These are phyloP conservation scores for Alouatta palliata DNA, from an alignment of 2,113 vertebrate genomes.

Conservation along the genomic window DNA sequence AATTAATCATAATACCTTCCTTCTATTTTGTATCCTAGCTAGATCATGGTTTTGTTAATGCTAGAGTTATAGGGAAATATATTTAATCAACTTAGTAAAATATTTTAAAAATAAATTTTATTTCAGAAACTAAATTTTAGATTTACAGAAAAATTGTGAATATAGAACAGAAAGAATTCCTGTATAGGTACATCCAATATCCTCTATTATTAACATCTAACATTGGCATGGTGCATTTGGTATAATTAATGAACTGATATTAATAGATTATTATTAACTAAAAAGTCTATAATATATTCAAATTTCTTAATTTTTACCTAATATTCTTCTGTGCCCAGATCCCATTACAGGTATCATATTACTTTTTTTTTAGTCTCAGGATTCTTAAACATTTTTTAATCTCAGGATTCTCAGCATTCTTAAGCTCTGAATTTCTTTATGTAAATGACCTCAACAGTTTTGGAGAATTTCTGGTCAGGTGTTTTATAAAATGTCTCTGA, in stretches of 20 bases:
- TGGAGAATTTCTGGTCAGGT: neutral
- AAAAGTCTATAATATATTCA: neutral
- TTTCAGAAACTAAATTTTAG: neutral
- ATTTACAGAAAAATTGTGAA: neutral
- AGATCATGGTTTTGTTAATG: neutral
- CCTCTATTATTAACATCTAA: neutral
- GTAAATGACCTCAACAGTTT: neutral
- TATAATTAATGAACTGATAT: neutral
- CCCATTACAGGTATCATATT: neutral
- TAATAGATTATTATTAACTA: neutral
- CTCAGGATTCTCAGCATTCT: neutral
- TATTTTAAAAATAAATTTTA: neutral
- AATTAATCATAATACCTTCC: neutral
- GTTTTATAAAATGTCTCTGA: neutral
- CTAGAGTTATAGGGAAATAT: neutral
- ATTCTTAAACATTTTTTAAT: neutral
- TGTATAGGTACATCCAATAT: neutral
- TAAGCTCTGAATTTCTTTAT: neutral
- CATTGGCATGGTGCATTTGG: neutral
- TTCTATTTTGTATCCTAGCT: neutral
- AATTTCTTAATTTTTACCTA: neutral
- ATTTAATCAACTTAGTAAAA: neutral
- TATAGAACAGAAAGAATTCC: neutral
- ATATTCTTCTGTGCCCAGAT: neutral
- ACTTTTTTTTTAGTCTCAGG: neutral